Base-by-base conservation (phyloP, 2,888 invertebrate genomes). In the Nymphalis polychloros region DNA sequence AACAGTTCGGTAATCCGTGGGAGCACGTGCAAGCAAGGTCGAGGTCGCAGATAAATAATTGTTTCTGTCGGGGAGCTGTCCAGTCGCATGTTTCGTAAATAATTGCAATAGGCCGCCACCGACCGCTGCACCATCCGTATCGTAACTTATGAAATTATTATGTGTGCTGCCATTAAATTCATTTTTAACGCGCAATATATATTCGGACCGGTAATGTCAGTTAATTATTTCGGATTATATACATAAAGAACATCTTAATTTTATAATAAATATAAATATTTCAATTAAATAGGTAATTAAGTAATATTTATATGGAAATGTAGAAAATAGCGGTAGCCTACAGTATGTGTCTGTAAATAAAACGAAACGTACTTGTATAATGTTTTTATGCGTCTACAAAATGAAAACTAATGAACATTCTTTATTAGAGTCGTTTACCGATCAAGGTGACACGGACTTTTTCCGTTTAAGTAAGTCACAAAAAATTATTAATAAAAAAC, bases 1-100 rank as follows among this genome's bases (percentile, higher is more conserved):
- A 83, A 76, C 76, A 78, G 78, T 87, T 85, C 82, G 75, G 79
- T 78, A 84, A 83, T 84, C 81, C 79, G 85, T 84, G 81, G 86
- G 84, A 84, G 87, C 84, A 83, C 78, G 81, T 78, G 75, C 81
- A 80, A 77, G 84, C 89, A 90, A 90, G 90, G 89, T 87, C 88
- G 85, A 89, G 90, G 90, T 79, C 81, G 78, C 50, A 73, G 74
- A 81, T 84, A 82, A 86, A 85, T 88, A 70, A 72, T 66, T 70
- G 64, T 35, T 59, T 65, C 20, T 68, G 52, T 61, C 61, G 57
- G 55, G 47, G 59, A 63, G 49, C 41, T 35, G 59, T 55, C 63
- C 46, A 65, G 47, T 50, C 27, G 55, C 61, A 66, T 61, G 47
- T 67, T 69, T 67, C 27, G 64, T 60, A 65, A 67, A 62, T 60